Evolutionary conservation across 53 echinoderm and acorn worm genomes (phyloP).

Genomic region (Paracentrotus lividus): DNA sequence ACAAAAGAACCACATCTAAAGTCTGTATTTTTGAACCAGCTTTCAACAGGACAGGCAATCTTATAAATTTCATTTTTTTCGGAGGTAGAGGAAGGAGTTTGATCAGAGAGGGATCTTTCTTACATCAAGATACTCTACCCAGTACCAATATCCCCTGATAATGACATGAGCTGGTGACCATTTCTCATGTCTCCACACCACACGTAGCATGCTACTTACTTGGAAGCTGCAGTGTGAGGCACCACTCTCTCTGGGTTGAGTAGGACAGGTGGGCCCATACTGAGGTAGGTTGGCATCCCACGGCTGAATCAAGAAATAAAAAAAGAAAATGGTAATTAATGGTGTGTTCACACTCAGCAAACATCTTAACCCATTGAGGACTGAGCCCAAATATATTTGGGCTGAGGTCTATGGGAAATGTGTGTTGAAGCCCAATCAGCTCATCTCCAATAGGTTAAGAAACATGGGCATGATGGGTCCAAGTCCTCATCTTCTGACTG

Average conservation of each 20-base stretch:
- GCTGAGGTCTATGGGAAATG: no score
- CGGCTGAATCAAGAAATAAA: conserved; percentile 72
- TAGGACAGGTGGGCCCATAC: conserved; percentile 97
- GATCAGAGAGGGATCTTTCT: no score
- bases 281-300: conserved; percentile 94
- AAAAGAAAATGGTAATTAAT: neutral
- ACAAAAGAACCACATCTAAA: neutral
- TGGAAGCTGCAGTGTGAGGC: conserved; percentile 93
- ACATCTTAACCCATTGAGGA: no score
- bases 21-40: neutral
- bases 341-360: neutral
- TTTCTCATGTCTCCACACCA: neutral
- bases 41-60: neutral
- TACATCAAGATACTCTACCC: neutral
- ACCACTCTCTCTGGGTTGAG: conserved; percentile 98
- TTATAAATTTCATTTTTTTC: neutral
- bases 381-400: no score
- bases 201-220: conserved; percentile 74
- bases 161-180: neutral
- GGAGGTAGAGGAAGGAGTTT: neutral
- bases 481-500: no score
- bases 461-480: no score
- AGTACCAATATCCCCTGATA: neutral
- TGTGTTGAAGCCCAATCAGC: no score
- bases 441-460: no score